A percentile compares a stretch with the other conserved stretches of the same genome.
These are phyloP conservation scores for Brachylomia viminalis DNA, from an alignment of 2,888 invertebrate genomes.

Conservation along the genomic window DNA sequence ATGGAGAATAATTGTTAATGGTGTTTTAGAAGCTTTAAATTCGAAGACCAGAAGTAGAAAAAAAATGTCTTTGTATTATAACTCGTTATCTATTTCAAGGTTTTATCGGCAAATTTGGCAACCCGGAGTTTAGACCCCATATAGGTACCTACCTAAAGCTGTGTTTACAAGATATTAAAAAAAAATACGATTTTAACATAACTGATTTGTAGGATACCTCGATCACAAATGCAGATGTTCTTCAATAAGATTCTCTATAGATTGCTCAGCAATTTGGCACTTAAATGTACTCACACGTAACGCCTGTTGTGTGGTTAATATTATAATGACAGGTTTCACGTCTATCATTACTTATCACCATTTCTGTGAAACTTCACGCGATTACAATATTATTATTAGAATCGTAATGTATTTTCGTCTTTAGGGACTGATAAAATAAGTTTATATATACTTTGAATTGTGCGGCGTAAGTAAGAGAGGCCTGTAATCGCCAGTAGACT, in stretches of 20 bases:
- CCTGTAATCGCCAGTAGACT: not conserved
- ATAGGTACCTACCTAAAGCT: no score
- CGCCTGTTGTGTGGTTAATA: conserved; percentile 30
- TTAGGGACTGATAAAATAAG: conserved; percentile 10
- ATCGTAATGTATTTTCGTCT: conserved; percentile 30
- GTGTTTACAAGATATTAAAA: not conserved
- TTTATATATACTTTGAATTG: not conserved
- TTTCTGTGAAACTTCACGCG: conserved; percentile 42
- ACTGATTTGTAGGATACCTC: not conserved
- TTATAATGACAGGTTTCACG: conserved; percentile 47
- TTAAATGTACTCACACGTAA: conserved; percentile 28
- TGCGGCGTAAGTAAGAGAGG: no score
- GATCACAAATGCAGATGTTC: conserved; percentile 3
- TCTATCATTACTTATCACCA: conserved; percentile 50
- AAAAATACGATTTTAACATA: not conserved
- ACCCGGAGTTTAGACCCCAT: not conserved
- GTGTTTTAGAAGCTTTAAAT: not conserved
- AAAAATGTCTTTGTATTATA: not conserved
- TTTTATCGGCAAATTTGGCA: not conserved
- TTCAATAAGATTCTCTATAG: conserved; percentile 11
- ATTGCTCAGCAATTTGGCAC: conserved; percentile 57
- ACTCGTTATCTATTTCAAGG: no score
- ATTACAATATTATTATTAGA: conserved; percentile 44
- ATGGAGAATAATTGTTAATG: not conserved
- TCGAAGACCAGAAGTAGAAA: not conserved